Evolutionary conservation across 2,113 vertebrate genomes (phyloP).

Genomic region (Orcinus orca): DNA sequence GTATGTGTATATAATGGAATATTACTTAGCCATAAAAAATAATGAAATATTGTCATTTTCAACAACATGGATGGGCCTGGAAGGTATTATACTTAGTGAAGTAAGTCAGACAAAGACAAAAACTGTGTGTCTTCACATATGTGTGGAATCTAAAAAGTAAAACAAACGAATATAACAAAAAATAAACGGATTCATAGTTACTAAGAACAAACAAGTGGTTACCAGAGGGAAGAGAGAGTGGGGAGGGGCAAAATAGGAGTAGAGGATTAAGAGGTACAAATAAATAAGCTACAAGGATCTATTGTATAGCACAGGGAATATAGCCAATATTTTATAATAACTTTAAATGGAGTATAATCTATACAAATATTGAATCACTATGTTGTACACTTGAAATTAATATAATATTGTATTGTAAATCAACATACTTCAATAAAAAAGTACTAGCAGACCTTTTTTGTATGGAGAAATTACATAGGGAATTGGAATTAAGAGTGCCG

Average conservation of each 20-base stretch:
- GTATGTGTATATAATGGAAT: neutral
- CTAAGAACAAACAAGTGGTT: neutral
- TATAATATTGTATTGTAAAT: neutral
- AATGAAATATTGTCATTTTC: neutral
- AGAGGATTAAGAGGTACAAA: neutral
- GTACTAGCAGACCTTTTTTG: neutral
- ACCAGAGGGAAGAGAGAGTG: neutral
- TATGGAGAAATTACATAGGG: no score
- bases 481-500: neutral
- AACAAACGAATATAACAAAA: neutral
- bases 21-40: neutral
- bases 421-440: neutral
- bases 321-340: neutral
- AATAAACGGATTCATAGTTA: neutral
- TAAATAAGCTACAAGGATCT: neutral
- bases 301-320: neutral
- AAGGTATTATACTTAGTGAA: neutral
- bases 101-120: neutral
- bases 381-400: neutral
- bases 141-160: neutral
- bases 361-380: neutral
- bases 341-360: neutral
- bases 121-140: neutral
- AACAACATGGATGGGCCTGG: neutral
- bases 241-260: neutral